These are phyloP conservation scores for Neodontobutis hainanensis DNA, from an alignment of 2,113 vertebrate genomes.

Conservation along the genomic window DNA sequence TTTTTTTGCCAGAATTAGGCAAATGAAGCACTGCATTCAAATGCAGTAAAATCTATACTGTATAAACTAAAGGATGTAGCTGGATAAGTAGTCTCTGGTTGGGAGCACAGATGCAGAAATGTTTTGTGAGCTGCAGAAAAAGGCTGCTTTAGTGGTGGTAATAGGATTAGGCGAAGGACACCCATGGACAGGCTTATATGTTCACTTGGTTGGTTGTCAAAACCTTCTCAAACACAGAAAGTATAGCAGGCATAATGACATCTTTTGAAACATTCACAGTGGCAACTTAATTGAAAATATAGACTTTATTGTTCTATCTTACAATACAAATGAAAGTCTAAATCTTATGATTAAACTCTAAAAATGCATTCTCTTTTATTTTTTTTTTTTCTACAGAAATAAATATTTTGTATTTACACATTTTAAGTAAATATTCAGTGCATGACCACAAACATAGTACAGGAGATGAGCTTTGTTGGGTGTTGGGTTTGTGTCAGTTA, in stretches of 20 bases:
- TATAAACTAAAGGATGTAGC: conserved; percentile 65
- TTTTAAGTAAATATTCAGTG: conserved; percentile 77
- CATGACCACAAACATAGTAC: conserved; percentile 73
- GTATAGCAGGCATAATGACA: conserved; percentile 48
- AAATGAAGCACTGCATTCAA: conserved; percentile 69
- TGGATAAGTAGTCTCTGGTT: conserved; percentile 60
- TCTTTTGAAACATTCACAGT: conserved; percentile 59
- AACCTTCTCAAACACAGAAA: conserved; percentile 58
- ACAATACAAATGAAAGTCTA: conserved; percentile 76
- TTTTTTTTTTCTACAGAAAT: conserved; percentile 70
- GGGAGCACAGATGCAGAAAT: conserved; percentile 61
- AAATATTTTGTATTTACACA: conserved; percentile 81
- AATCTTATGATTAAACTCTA: conserved; percentile 67
- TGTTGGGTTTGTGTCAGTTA: conserved; percentile 32
- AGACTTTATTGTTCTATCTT: conserved; percentile 82
- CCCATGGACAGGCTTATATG: conserved; percentile 70
- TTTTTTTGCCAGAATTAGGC: conserved; percentile 69
- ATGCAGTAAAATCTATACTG: conserved; percentile 62
- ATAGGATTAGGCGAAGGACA: conserved; percentile 76
- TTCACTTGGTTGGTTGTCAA: conserved; percentile 69
- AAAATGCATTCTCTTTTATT: conserved; percentile 45
- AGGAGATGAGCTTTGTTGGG: conserved; percentile 51
- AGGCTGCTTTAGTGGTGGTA: conserved; percentile 68
- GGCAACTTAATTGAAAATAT: conserved; percentile 80
- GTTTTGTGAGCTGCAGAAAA: conserved; percentile 67